Percentiles rank a stretch among this genome's conserved stretches.
phyloP scores from a whole-genome alignment of 2,113 vertebrate species.

The Cairina moschata region DNA sequence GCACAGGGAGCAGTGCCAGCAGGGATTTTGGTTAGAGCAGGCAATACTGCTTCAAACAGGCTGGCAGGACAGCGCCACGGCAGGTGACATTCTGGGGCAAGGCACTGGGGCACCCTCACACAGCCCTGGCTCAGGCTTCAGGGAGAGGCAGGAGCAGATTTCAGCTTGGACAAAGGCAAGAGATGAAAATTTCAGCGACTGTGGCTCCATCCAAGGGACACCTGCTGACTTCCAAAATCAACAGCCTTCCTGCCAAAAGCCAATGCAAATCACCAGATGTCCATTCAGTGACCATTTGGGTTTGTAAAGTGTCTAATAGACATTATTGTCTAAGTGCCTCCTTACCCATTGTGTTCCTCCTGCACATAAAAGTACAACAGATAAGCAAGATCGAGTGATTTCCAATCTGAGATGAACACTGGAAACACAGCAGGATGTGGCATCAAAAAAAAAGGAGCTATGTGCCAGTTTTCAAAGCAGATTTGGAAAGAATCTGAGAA shows the following conservation, averaged over 20 bases:
- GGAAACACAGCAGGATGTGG: background rate
- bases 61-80: background rate
- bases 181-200: background rate
- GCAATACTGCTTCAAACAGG: background rate
- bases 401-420: background rate
- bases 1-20: background rate
- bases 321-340: background rate
- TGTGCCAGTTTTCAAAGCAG: background rate
- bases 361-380: background rate
- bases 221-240: background rate
- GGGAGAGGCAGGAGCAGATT: background rate
- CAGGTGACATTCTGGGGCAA: background rate
- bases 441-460: background rate
- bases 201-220: background rate
- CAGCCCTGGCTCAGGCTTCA: background rate
- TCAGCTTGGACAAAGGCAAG: background rate
- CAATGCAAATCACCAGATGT: background rate
- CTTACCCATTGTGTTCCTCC: background rate
- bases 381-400: background rate
- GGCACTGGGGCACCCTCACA: background rate
- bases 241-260: background rate
- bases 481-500: background rate
- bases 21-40: background rate
- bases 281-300: background rate
- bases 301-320: background rate